These are phyloP conservation scores for Saxidomus purpurata DNA, from an alignment of 1,140 invertebrate species.

Conservation along the genomic window DNA sequence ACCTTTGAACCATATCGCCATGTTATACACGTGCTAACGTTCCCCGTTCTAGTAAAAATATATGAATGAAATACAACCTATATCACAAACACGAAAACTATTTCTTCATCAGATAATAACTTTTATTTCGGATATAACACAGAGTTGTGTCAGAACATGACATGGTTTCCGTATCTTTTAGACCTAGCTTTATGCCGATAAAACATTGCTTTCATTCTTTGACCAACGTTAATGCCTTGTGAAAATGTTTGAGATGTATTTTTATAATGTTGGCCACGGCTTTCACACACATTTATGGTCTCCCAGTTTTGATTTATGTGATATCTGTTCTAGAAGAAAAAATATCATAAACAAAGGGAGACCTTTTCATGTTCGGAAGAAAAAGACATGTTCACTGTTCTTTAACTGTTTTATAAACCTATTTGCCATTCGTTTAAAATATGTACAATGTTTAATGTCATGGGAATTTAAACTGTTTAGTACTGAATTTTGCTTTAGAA, in stretches of 20 bases:
- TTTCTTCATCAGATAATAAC: background rate
- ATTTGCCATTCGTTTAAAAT: too few relatives aligned
- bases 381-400: too few relatives aligned
- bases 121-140: background rate
- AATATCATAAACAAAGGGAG: background rate
- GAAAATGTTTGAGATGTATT: constrained; percentile 8
- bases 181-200: constrained; percentile 3
- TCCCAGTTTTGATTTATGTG: constrained; percentile 5
- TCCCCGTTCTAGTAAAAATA: background rate
- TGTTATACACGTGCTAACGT: background rate
- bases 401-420: too few relatives aligned
- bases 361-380: background rate
- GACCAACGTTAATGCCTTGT: constrained; percentile 22
- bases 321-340: background rate
- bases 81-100: background rate
- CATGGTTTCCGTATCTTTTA: background rate
- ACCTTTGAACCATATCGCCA: constrained; percentile 39
- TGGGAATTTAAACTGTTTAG: too few relatives aligned
- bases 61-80: background rate
- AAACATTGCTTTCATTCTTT: constrained; percentile 6
- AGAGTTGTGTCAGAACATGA: background rate
- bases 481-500: too few relatives aligned
- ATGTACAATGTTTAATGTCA: too few relatives aligned
- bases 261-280: background rate
- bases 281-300: constrained; percentile 6